These are phyloP conservation scores for Rachycentron canadum DNA, from an alignment of 2,797 vertebrate genomes.

Conservation along the genomic window DNA sequence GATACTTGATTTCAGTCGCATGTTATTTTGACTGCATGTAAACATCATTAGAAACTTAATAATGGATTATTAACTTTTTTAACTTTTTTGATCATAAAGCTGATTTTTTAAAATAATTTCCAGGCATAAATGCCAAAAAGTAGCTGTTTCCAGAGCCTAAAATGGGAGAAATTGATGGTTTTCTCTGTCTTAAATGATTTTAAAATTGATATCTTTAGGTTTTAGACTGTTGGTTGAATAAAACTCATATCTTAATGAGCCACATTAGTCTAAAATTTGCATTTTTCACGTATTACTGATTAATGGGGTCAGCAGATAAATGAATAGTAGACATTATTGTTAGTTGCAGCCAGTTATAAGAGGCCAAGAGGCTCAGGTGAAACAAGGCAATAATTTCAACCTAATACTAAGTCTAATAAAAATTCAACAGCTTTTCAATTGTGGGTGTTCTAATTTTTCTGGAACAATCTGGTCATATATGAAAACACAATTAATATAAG, in stretches of 20 bases:
- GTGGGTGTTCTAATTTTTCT: not conserved
- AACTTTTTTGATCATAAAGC: not conserved
- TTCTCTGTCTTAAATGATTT: not conserved
- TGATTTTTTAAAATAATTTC: no score
- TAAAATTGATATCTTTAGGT: not conserved
- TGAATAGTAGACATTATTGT: not conserved
- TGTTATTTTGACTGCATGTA: not conserved
- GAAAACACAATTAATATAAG: no score
- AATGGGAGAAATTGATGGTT: not conserved
- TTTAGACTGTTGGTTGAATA: not conserved
- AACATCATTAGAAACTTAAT: not conserved
- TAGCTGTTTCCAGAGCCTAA: not conserved
- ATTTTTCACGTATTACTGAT: not conserved
- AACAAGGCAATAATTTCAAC: not conserved
- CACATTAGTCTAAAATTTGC: not conserved
- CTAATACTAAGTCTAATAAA: no score
- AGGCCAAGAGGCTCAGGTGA: not conserved
- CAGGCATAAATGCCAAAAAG: no score
- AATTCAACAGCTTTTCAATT: not conserved
- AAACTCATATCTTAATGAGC: not conserved
- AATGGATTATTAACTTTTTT: no score
- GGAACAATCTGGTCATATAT: not conserved
- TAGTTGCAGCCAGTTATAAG: not conserved
- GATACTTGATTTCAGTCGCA: constrained; percentile 5
- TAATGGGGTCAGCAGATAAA: not conserved